Conservation (phyloP, 2,797 vertebrate species). For the Artibeus lituratus region DNA sequence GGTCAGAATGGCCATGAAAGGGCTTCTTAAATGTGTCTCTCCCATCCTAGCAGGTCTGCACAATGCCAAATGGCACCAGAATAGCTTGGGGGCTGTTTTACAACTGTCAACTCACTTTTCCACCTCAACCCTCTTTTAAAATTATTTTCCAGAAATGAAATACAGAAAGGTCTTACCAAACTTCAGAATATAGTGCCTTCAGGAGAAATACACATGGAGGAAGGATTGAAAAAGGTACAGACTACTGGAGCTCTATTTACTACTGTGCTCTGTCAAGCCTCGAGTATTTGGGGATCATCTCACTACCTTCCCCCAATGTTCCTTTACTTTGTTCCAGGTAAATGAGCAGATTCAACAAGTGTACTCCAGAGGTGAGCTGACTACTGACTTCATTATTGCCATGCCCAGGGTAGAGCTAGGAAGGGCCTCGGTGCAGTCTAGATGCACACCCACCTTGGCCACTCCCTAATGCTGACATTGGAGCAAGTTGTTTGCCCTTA, state of each 20-base stretch:
- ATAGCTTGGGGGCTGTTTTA: background rate
- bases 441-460: background rate
- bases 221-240: conserved; percentile 91
- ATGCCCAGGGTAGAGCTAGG: background rate
- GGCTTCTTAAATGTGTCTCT: background rate
- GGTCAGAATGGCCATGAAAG: background rate
- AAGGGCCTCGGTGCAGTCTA: background rate
- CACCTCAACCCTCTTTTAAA: background rate
- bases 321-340: conserved; percentile 83
- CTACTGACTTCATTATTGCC: rapidly evolving
- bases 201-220: conserved; percentile 90
- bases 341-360: conserved; percentile 89
- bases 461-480: background rate
- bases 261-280: background rate
- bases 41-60: background rate
- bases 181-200: conserved; percentile 85
- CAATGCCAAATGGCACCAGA: background rate
- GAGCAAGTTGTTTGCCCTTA: background rate
- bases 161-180: conserved; percentile 83
- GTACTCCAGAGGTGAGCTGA: conserved; percentile 82
- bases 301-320: background rate
- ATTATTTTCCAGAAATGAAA: conserved; percentile 84
- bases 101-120: background rate
- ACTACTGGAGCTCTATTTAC: background rate
- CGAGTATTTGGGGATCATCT: background rate